Conservation (phyloP, 2,888 invertebrate species). For the Sarcophaga variegata region DNA sequence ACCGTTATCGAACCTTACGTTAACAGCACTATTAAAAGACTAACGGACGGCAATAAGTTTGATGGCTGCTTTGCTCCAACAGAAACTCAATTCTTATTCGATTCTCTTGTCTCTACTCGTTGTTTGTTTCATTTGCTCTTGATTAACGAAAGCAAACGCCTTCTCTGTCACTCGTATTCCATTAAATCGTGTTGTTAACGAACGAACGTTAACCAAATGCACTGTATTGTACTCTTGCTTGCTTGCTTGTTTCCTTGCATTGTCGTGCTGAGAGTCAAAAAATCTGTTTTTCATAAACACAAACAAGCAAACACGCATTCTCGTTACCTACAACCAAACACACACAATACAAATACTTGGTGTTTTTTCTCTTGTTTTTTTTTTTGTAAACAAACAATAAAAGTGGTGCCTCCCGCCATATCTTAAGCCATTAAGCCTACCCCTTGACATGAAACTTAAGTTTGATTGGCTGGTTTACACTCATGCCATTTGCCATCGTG, state of each 20-base stretch:
- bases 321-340: neutral
- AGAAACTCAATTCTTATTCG: conserved; percentile 52
- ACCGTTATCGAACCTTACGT: conserved; percentile 52
- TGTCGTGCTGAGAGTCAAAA: neutral
- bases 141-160: conserved; percentile 21
- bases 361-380: no score
- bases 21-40: conserved; percentile 64
- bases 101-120: conserved; percentile 38
- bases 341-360: conserved; percentile 1
- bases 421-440: conserved; percentile 67
- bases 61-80: conserved; percentile 10
- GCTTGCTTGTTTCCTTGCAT: no score
- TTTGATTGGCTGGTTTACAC: conserved; percentile 64
- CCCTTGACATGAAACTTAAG: conserved; percentile 63
- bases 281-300: neutral
- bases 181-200: neutral
- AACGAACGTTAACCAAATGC: neutral
- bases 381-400: conserved; percentile 14
- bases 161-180: conserved; percentile 52
- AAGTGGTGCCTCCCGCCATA: conserved; percentile 69
- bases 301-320: conserved; percentile 6
- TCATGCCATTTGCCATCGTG: conserved; percentile 57
- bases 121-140: conserved; percentile 60
- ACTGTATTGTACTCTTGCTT: neutral
- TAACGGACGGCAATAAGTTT: conserved; percentile 34